phyloP scores from a whole-genome alignment of 2,888 invertebrate species.

The Leptopilina syphax region DNA sequence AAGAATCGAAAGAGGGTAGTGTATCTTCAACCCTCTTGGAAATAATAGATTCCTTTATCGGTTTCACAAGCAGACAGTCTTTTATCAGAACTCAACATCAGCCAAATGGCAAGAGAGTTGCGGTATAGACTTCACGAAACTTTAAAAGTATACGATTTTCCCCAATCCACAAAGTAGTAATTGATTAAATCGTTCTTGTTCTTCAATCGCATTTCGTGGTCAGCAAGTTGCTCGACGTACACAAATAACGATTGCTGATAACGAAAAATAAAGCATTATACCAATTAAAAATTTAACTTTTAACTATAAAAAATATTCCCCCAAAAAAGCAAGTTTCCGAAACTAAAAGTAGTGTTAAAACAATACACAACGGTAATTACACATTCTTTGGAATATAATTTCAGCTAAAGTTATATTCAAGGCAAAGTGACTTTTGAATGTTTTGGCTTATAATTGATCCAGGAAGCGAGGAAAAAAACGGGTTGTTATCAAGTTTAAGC shows the following conservation, averaged over 20 bases:
- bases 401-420: no score
- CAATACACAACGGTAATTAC: no score
- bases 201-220: slow-evolving; percentile 11
- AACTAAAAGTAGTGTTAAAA: no score
- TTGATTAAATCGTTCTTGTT: slow-evolving; percentile 33
- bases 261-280: background rate
- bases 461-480: no score
- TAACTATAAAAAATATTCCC: no score
- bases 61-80: slow-evolving; percentile 51
- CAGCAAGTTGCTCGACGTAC: background rate
- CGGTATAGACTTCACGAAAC: slow-evolving; percentile 54
- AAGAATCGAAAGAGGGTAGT: slow-evolving; percentile 34
- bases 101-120: slow-evolving; percentile 64
- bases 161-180: slow-evolving; percentile 11
- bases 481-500: no score
- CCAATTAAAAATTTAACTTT: background rate
- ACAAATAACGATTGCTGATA: background rate
- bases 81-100: slow-evolving; percentile 69
- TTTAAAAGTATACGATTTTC: slow-evolving; percentile 51
- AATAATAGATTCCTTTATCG: slow-evolving; percentile 72
- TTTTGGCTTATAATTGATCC: no score
- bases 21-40: slow-evolving; percentile 46
- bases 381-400: background rate
- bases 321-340: no score
- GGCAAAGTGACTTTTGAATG: no score